Conservation (phyloP, 1,140 invertebrate genomes). For the Atopsyche davidsoni region DNA sequence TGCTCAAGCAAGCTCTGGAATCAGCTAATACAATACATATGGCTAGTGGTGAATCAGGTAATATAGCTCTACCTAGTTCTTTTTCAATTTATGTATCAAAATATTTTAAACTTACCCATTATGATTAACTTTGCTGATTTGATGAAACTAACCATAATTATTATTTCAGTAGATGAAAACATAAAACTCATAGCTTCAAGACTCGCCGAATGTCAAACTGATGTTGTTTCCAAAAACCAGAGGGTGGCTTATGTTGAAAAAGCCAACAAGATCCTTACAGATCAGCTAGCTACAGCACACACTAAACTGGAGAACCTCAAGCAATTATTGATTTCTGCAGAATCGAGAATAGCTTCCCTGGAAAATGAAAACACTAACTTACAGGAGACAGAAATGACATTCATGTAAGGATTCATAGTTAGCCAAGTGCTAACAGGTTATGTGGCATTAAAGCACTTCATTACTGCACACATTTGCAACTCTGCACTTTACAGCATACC, state of each 20-base stretch:
- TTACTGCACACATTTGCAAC: no score
- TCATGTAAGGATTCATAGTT: slow-evolving; percentile 16
- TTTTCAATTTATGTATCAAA: no score
- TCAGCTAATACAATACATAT: no score
- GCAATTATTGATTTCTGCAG: slow-evolving; percentile 1
- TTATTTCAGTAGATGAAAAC: slow-evolving; percentile 8
- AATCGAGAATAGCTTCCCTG: slow-evolving; percentile 9
- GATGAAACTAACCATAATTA: background rate
- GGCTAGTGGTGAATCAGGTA: no score
- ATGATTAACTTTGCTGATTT: background rate
- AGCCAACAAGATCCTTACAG: slow-evolving; percentile 9
- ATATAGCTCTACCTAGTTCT: no score
- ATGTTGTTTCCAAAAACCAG: slow-evolving; percentile 1
- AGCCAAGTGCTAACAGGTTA: no score
- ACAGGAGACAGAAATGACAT: slow-evolving; percentile 21
- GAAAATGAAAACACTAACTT: slow-evolving; percentile 19
- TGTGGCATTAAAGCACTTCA: no score
- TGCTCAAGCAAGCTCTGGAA: no score
- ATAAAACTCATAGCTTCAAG: slow-evolving; percentile 6
- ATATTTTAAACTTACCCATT: no score
- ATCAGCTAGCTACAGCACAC: background rate
- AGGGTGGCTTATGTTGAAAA: slow-evolving; percentile 15
- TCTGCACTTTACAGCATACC: no score
- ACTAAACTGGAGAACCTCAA: slow-evolving; percentile 4
- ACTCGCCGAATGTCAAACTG: slow-evolving; percentile 6